Evolutionary conservation across 2,797 vertebrate genomes (phyloP), one percentile per base, ranked within the genome.

Genomic region (Cossypha niveicapilla): DNA sequence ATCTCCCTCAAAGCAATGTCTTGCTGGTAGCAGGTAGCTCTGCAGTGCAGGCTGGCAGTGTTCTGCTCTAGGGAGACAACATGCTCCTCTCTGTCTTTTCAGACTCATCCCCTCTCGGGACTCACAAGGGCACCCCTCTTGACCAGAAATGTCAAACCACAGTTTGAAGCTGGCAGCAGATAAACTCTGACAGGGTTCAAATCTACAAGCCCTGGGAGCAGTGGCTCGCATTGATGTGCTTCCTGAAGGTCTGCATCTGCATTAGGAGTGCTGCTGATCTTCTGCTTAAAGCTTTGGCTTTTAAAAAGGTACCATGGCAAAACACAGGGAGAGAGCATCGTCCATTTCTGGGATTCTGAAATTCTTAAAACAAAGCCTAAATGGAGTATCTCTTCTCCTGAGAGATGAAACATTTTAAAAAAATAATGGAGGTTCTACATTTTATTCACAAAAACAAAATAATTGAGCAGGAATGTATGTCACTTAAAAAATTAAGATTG

Each of bases 91-190:
- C 92, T 56, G 77, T 86, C 96, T 92, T 92, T 94, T 85, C 68
- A 80, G 42, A 95, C 87, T 74, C 86, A 57, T 87, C 50, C 88
- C 66, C 82, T 74, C 95, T 70, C 4, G 9, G 63, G 87, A 91
- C 41, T 89, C 89, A 42, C 71, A 83, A 93, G 90, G 92, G 83
- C 77, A 90, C 47, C 75, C 70, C 81, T 93, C 93, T 95, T 95
- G 88, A 95, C 95, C 86, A 94, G 86, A 92, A 94, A 94, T 86
- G 94, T 95, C 92, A 94, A 95, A 77, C 57, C 88, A 79, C 83
- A 89, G 94, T 81, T 90, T 94, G 82, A 94, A 95, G 72, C 77
- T 86, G 67, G 92, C 58, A 87, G 70, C 54, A 95, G 86, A 89
- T 90, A 73, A 77, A 82, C 41, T 94, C 77, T 72, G 80, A 72